Conservation (phyloP, 2,888 invertebrate species). For the Octodonta nipae region DNA sequence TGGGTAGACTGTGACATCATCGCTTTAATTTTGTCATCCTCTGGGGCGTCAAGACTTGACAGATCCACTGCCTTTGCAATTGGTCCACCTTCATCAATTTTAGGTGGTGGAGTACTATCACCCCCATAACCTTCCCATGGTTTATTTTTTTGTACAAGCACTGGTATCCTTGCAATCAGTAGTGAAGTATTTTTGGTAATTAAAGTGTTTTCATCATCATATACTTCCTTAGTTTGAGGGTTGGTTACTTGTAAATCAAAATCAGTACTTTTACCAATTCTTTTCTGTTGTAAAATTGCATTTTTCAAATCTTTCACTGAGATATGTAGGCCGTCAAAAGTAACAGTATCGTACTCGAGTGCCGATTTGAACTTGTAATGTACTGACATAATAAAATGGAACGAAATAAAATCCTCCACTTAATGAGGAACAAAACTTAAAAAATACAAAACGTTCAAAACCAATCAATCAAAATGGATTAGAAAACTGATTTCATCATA, state of each 20-base stretch:
- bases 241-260: constrained; percentile 94
- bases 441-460: no score
- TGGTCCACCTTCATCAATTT: constrained; percentile 33
- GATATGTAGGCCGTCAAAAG: constrained; percentile 93
- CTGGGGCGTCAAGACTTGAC: constrained; percentile 79
- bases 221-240: constrained; percentile 95
- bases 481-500: no score
- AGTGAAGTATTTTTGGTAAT: constrained; percentile 97
- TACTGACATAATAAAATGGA: constrained; percentile 79
- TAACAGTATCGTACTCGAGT: constrained; percentile 88
- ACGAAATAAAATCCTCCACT: no score
- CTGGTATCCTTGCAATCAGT: constrained; percentile 83
- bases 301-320: constrained; percentile 90
- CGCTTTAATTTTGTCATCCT: constrained; percentile 93
- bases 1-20: constrained; percentile 96
- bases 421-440: no score
- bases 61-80: constrained; percentile 66
- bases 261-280: constrained; percentile 83
- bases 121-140: constrained; percentile 50
- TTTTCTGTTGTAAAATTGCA: constrained; percentile 87
- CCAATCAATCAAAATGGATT: no score
- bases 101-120: constrained; percentile 34
- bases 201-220: constrained; percentile 75
- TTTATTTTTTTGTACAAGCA: constrained; percentile 59
- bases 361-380: constrained; percentile 98